phyloP scores from a whole-genome alignment of 1,140 invertebrate genomes.

The Calliopsis andreniformis region DNA sequence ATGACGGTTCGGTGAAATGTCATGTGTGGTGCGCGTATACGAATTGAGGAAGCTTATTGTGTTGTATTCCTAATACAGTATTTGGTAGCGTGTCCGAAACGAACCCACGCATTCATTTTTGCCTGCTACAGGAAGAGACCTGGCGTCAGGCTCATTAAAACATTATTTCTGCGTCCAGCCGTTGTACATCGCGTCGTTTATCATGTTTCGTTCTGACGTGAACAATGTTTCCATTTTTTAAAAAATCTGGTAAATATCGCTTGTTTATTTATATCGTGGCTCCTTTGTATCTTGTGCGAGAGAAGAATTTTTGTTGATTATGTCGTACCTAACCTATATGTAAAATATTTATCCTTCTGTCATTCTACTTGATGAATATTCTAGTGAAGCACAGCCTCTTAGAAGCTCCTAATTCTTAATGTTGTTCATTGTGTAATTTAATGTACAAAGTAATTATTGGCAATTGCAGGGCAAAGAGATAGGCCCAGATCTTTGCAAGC shows the following conservation, averaged over 20 bases:
- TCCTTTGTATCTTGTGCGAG: background rate
- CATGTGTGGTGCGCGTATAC: conserved; percentile 4
- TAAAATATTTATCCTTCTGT: conserved; percentile 2
- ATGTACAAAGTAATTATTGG: conserved; percentile 1
- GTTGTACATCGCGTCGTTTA: conserved; percentile 65
- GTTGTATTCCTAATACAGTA: conserved; percentile 30
- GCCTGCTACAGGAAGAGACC: background rate
- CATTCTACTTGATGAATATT: background rate
- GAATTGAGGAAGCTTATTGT: conserved; percentile 22
- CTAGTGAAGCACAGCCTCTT: too few species aligned
- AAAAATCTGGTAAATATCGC: conserved; percentile 77
- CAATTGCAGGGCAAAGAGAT: conserved; percentile 69
- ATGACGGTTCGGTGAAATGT: conserved; percentile 40
- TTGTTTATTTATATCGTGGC: background rate
- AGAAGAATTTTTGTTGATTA: background rate
- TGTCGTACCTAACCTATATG: conserved; percentile 32
- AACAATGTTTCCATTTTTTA: conserved; percentile 81
- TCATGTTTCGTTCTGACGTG: conserved; percentile 69
- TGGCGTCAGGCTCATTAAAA: conserved; percentile 4
- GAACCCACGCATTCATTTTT: conserved; percentile 21
- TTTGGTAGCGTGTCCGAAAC: background rate
- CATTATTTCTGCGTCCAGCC: background rate
- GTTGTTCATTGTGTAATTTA: background rate
- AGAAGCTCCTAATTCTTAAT: background rate
- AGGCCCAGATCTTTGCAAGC: conserved; percentile 65